phyloP scores from a whole-genome alignment of 2,888 invertebrate genomes.

The Operophtera brumata region DNA sequence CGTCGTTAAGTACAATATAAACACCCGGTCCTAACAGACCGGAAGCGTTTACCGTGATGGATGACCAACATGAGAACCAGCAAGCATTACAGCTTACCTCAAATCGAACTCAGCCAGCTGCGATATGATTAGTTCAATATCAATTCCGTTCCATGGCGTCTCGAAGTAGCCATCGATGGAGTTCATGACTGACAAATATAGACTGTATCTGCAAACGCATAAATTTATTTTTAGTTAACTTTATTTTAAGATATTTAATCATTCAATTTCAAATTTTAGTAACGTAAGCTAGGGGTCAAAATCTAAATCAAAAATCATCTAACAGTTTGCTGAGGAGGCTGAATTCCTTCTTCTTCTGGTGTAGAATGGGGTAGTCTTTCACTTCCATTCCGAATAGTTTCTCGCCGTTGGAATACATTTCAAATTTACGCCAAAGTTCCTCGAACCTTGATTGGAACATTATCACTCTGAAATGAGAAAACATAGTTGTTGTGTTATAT shows the following conservation, averaged over 20 bases:
- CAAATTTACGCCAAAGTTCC: slow-evolving; percentile 89
- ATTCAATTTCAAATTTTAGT: not conserved
- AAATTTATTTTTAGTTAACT: not conserved
- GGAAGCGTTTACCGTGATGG: no score
- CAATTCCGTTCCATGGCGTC: slow-evolving; percentile 90
- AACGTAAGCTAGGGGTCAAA: not conserved
- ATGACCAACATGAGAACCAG: no score
- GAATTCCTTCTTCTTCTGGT: slow-evolving; percentile 90
- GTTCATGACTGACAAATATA: slow-evolving; percentile 91
- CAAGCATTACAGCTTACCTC: slow-evolving; percentile 67
- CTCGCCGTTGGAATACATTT: slow-evolving; percentile 92
- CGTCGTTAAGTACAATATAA: no score
- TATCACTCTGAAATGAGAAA: slow-evolving; percentile 74
- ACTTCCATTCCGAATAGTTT: slow-evolving; percentile 91
- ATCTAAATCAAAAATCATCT: slow-evolving; percentile 31
- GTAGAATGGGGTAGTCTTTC: slow-evolving; percentile 90
- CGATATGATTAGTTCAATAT: slow-evolving; percentile 89
- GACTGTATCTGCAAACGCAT: slow-evolving; percentile 61
- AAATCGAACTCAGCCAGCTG: slow-evolving; percentile 92
- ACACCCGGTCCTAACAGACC: no score
- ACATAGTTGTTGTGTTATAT: no score
- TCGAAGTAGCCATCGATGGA: slow-evolving; percentile 93
- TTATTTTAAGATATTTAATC: not conserved
- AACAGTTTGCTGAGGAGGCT: slow-evolving; percentile 92
- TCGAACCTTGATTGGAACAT: slow-evolving; percentile 90